Evolutionary conservation across 2,113 vertebrate species (phyloP), one percentile per base, ranked within the genome.

Genomic region (Notiomystis cincta): DNA sequence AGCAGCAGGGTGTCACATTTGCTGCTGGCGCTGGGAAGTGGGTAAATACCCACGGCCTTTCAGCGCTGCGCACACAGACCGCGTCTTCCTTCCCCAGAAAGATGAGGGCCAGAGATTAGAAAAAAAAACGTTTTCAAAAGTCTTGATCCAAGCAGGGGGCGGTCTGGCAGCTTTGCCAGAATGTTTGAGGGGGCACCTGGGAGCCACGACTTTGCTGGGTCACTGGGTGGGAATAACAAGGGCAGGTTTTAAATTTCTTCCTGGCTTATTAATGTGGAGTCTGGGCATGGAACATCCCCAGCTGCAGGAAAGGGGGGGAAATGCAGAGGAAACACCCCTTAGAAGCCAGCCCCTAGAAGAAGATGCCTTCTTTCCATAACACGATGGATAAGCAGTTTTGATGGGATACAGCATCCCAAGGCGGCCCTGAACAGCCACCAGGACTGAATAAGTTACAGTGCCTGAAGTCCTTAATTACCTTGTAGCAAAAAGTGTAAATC

Each of bases 241-340:
- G 72, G 72, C 60, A 66, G 51, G 83, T 70, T 94, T 94, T 73
- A 38, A 33, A 50, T 78, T 81, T 70, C 47, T 58, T 69, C 66
- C 8, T 73, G 0, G 1, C 22, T 83, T 83, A 31, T 3, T n/a
- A 76, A 73, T 0, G 3, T 0, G 0, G 35, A 45, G 9, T 9
- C 50, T 45, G 58, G 24, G 54, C 0, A 0, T 28, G 60, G 82
- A 6, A 0, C 9, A 8, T 27, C 50, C 53, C 38, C 5, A 6
- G 27, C 80, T 93, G 64, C 0, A 1, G 51, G 30, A 54, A 89
- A 65, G 15, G 20, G 13, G 15, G 17, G 4, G 13, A 76, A 88
- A 56, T 33, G 28, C 58, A 89, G 38, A 66, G 58, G n/a, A 86
- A 86, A 69, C 37, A 45, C 13, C 4, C 54, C 14, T 62, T 4